phyloP scores from a whole-genome alignment of 1,140 invertebrate species.

The Himalopsyche phryganea region DNA sequence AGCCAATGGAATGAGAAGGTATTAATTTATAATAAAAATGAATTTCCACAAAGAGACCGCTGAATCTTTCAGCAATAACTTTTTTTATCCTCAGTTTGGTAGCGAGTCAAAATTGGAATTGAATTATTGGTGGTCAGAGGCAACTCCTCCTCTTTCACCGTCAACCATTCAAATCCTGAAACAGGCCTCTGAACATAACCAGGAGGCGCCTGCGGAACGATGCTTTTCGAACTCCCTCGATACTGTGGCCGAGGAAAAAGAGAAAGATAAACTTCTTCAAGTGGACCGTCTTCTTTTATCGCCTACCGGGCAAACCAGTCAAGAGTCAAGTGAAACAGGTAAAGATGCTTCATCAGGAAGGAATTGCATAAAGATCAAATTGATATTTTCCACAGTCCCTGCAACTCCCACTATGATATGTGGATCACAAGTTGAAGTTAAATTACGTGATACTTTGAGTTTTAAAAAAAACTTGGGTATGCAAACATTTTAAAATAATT shows the following conservation, averaged over 20 bases:
- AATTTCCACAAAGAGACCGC: too few species aligned
- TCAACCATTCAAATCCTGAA: conserved; percentile 32
- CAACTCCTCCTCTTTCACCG: conserved; percentile 41
- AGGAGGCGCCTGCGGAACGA: background rate
- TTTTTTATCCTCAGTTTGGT: conserved; percentile 60
- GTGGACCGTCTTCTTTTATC: conserved; percentile 46
- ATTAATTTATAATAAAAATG: too few species aligned
- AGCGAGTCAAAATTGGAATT: conserved; percentile 72
- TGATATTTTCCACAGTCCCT: too few species aligned
- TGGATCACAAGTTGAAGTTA: too few species aligned
- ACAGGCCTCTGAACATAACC: conserved; percentile 18
- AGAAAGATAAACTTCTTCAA: conserved; percentile 38
- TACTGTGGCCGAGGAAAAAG: conserved; percentile 11
- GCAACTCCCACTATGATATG: too few species aligned
- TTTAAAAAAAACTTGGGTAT: too few species aligned
- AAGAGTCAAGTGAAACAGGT: conserved; percentile 47
- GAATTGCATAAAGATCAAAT: background rate
- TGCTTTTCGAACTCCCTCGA: background rate
- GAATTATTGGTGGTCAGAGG: conserved; percentile 78
- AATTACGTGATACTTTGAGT: too few species aligned
- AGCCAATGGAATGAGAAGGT: too few species aligned
- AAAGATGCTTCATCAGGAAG: conserved; percentile 38
- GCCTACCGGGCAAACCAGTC: conserved; percentile 39
- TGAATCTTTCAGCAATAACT: too few species aligned
- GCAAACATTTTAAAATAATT: too few species aligned